Conservation (phyloP, 2,888 invertebrate genomes). For the Hoplodrina blanda region DNA sequence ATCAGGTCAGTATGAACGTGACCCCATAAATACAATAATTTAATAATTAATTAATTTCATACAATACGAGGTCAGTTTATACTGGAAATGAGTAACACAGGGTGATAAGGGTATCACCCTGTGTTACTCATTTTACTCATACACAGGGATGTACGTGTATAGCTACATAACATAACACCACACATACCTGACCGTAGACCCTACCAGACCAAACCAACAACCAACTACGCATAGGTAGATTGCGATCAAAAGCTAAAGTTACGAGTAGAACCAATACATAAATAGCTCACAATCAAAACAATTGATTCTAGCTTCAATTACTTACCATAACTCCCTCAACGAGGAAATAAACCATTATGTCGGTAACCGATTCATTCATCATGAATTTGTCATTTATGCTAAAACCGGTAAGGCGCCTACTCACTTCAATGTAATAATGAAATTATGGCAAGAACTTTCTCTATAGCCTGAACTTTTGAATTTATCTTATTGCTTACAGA, state of each 20-base stretch:
- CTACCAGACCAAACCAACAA: too few species aligned
- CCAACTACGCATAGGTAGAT: neutral
- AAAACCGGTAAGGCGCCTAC: slow-evolving; percentile 33
- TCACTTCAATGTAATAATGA: neutral
- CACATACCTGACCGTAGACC: too few species aligned
- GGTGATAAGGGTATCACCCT: too few species aligned
- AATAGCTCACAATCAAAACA: slow-evolving; percentile 15
- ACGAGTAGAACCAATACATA: slow-evolving; percentile 4
- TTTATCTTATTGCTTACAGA: neutral
- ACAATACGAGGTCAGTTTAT: too few species aligned
- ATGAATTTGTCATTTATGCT: slow-evolving; percentile 21
- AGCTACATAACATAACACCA: too few species aligned
- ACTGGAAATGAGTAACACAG: too few species aligned
- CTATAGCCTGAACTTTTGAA: neutral
- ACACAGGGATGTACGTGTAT: too few species aligned
- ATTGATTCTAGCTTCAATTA: slow-evolving; percentile 28
- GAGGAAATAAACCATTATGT: slow-evolving; percentile 19
- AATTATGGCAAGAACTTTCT: slow-evolving; percentile 6
- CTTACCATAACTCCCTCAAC: slow-evolving; percentile 15
- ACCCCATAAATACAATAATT: too few species aligned
- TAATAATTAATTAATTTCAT: too few species aligned
- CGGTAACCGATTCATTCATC: slow-evolving; percentile 11
- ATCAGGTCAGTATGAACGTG: too few species aligned
- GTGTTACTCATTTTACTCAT: too few species aligned
- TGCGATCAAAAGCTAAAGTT: neutral